A percentile compares a stretch with the other conserved stretches of the same genome.
phyloP scores from a whole-genome alignment of 2,113 vertebrate genomes.

The Neolamprologus variostigma region DNA sequence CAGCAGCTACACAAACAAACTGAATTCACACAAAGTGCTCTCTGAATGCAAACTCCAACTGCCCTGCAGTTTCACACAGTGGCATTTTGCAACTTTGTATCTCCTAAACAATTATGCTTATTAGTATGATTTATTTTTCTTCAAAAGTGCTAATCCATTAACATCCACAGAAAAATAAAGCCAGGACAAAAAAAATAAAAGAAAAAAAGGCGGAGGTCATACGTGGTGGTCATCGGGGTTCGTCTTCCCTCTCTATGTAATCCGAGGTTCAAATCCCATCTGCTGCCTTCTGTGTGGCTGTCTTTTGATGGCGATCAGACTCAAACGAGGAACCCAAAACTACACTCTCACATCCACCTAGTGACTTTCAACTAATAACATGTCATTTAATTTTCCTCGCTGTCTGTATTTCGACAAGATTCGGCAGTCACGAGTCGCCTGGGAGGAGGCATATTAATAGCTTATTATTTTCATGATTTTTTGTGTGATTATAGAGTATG shows the following conservation, averaged over 20 bases:
- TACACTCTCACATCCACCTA: background rate
- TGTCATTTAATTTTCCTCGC: background rate
- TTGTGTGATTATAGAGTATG: background rate
- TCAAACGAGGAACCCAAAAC: background rate
- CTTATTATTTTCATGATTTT: background rate
- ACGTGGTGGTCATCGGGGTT: background rate
- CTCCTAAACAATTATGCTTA: background rate
- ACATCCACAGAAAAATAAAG: background rate
- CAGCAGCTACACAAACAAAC: background rate
- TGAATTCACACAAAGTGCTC: background rate
- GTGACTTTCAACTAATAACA: background rate
- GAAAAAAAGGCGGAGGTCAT: background rate
- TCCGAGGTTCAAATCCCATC: conserved; percentile 13
- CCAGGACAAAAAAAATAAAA: rapidly evolving
- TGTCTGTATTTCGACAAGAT: background rate
- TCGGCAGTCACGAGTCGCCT: background rate
- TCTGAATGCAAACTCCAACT: background rate
- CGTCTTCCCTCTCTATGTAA: background rate
- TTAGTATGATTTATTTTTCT: background rate
- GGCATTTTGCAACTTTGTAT: background rate
- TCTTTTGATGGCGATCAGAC: background rate
- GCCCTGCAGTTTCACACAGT: background rate
- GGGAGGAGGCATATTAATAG: background rate
- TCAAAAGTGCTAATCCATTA: background rate
- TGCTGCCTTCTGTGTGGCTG: background rate